phyloP scores from a whole-genome alignment of 2,797 vertebrate species.

The Cossypha heuglini region DNA sequence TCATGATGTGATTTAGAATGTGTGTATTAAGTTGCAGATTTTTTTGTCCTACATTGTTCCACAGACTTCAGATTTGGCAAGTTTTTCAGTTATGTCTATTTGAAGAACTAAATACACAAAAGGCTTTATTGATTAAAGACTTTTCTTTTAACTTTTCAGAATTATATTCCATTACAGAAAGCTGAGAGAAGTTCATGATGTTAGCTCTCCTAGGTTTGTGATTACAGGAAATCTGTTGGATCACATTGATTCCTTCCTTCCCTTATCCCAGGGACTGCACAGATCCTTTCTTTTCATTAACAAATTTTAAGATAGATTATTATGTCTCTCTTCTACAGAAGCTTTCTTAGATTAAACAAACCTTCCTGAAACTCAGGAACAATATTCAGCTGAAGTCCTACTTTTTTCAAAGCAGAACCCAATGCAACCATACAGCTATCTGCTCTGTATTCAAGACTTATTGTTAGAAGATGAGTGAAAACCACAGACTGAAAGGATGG shows the following conservation, averaged over 20 bases:
- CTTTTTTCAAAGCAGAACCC: neutral
- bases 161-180: neutral
- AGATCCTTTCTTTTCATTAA: neutral
- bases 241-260: neutral
- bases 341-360: neutral
- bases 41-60: neutral
- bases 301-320: neutral
- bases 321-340: neutral
- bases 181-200: neutral
- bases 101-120: neutral
- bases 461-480: neutral
- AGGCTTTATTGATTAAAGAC: neutral
- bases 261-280: neutral
- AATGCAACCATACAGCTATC: neutral
- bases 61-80: neutral
- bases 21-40: neutral
- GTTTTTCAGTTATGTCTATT: neutral
- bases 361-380: neutral
- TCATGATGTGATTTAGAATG: neutral
- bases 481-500: neutral
- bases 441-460: neutral
- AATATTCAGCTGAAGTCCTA: neutral
- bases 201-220: neutral
- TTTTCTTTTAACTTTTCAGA: neutral
- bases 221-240: neutral